Evolutionary conservation across 2,888 invertebrate species (phyloP).

Genomic region (Rhagonycha lutea): DNA sequence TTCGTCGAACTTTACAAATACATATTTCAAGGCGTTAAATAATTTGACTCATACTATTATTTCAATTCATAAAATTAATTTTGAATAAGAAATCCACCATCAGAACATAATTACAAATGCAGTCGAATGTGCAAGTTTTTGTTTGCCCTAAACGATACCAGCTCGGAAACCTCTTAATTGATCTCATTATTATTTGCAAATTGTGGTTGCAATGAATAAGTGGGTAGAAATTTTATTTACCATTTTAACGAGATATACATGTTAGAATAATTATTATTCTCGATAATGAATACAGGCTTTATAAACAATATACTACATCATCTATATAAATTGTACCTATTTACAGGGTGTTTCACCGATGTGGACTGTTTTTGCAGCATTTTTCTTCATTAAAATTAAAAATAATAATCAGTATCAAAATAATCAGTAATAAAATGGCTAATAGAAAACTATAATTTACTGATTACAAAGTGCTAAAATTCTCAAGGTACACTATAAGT

Average conservation of each 20-base stretch:
- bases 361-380: too few species aligned
- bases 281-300: background rate
- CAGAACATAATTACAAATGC: conserved; percentile 24
- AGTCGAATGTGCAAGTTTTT: conserved; percentile 13
- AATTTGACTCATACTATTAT: background rate
- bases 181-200: conserved; percentile 28
- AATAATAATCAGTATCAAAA: too few species aligned
- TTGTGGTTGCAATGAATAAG: conserved; percentile 21
- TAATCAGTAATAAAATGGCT: too few species aligned
- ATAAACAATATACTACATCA: background rate
- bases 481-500: too few species aligned
- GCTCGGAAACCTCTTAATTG: conserved; percentile 24
- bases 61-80: background rate
- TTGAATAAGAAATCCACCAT: conserved; percentile 12
- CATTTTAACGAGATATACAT: conserved; percentile 21
- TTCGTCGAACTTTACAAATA: background rate
- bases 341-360: background rate
- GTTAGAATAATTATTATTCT: conserved; percentile 9
- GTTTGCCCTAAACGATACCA: conserved; percentile 19
- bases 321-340: background rate
- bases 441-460: too few species aligned
- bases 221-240: conserved; percentile 12
- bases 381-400: too few species aligned
- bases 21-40: background rate
- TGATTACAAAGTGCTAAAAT: too few species aligned